Percentiles rank a stretch among this genome's conserved stretches.
Evolutionary conservation across 2,113 vertebrate species (phyloP).

Genomic region (Daboia siamensis): DNA sequence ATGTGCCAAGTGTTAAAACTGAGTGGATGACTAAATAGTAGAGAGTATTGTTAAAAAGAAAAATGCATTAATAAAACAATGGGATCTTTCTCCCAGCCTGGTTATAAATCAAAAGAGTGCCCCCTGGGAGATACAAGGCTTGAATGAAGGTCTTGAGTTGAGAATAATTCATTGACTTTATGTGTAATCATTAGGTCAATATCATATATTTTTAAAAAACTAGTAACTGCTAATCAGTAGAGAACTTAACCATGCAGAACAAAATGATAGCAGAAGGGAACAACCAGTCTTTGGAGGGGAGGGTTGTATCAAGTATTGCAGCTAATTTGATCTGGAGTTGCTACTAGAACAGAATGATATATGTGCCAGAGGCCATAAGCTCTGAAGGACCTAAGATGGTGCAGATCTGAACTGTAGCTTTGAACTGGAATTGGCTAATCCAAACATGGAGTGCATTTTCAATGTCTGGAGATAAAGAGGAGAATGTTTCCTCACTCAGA

Average conservation of each 20-base stretch:
- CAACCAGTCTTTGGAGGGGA: neutral
- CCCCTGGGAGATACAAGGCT: neutral
- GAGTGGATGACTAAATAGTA: neutral
- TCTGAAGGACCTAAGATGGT: neutral
- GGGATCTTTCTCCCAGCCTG: neutral
- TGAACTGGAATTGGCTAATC: neutral
- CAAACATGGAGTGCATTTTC: neutral
- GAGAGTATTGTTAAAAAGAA: neutral
- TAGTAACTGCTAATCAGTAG: neutral
- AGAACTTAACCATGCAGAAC: neutral
- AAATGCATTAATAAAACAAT: neutral
- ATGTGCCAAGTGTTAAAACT: neutral
- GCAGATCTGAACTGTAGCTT: neutral
- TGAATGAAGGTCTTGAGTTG: neutral
- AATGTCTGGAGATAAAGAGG: neutral
- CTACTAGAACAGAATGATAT: neutral
- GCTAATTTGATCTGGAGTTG: neutral
- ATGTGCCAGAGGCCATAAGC: neutral
- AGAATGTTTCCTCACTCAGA: neutral
- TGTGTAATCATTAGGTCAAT: neutral
- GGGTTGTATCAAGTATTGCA: neutral
- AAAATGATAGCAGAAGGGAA: neutral
- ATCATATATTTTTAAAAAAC: neutral
- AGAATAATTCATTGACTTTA: neutral
- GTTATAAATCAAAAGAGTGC: neutral